Percentiles rank a stretch among this genome's conserved stretches.
These are phyloP conservation scores for Oryzias melastigma DNA, from an alignment of 2,113 vertebrate species.

Conservation along the genomic window DNA sequence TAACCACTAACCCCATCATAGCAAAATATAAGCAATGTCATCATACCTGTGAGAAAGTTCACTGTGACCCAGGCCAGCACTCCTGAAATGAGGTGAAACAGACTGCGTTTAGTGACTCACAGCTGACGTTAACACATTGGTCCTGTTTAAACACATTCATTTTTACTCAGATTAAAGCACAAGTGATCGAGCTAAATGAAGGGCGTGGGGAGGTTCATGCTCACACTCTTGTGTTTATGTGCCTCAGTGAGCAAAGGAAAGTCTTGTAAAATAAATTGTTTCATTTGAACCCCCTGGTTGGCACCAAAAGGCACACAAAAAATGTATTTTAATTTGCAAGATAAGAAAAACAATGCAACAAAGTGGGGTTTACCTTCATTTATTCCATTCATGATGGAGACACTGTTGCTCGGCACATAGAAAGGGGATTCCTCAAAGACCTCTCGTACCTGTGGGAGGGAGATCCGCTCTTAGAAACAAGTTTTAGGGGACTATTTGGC, in stretches of 20 bases:
- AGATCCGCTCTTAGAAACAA: constrained; percentile 1
- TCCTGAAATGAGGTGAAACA: constrained; percentile 77
- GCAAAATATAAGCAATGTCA: constrained; percentile 70
- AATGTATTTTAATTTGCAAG: not conserved
- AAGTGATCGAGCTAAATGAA: constrained; percentile 57
- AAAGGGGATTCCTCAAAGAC: constrained; percentile 93
- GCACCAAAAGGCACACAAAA: constrained; percentile 9
- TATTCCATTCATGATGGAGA: constrained; percentile 92
- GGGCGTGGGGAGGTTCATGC: constrained; percentile 57
- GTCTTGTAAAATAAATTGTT: constrained; percentile 44
- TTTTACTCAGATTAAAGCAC: constrained; percentile 42
- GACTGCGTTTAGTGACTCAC: constrained; percentile 33
- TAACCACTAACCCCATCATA: constrained; percentile 64
- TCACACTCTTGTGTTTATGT: constrained; percentile 54
- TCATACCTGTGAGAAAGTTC: constrained; percentile 98
- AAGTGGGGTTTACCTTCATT: constrained; percentile 84
- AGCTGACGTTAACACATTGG: constrained; percentile 5
- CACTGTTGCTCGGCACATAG: constrained; percentile 88
- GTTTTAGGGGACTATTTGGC: not conserved
- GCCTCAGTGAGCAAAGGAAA: constrained; percentile 42
- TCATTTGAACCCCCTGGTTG: constrained; percentile 31
- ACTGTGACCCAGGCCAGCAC: constrained; percentile 97
- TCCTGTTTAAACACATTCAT: not conserved
- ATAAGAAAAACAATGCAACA: not conserved
- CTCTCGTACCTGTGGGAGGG: constrained; percentile 80